phyloP scores from a whole-genome alignment of 2,797 vertebrate species.

The Alcedo quadribrachys region DNA sequence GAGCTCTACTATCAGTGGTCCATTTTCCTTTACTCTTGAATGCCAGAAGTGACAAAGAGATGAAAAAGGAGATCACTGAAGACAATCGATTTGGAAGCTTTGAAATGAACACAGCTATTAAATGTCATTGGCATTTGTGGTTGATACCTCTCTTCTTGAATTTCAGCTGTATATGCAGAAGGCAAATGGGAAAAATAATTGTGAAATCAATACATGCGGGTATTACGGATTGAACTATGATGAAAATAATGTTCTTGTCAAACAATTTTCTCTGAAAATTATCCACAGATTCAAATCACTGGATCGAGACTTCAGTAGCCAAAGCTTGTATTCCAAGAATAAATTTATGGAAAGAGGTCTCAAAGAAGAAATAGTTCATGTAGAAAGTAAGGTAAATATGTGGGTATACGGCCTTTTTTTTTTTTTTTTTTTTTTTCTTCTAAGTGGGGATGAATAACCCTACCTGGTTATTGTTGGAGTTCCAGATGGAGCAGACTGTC shows the following conservation, averaged over 20 bases:
- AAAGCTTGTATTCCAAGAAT: not conserved
- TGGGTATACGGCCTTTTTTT: not conserved
- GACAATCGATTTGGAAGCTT: slow-evolving; percentile 24
- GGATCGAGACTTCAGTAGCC: not conserved
- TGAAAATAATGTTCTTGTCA: slow-evolving; percentile 7
- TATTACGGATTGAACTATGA: slow-evolving; percentile 23
- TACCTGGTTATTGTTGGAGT: not conserved
- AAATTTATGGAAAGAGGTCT: not conserved
- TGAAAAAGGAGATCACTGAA: slow-evolving; percentile 12
- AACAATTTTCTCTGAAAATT: not conserved
- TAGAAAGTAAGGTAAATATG: not conserved
- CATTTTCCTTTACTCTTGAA: slow-evolving; percentile 4
- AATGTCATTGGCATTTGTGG: slow-evolving; percentile 34
- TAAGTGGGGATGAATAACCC: not conserved
- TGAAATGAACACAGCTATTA: slow-evolving; percentile 49
- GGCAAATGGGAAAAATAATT: slow-evolving; percentile 46
- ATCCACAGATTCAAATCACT: not conserved
- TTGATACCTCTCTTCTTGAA: not conserved
- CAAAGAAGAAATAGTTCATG: not conserved
- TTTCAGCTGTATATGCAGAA: slow-evolving; percentile 40
- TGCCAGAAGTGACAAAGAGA: slow-evolving; percentile 40
- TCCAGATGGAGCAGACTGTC: not conserved
- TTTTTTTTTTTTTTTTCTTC: not conserved
- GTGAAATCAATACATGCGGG: slow-evolving; percentile 38
- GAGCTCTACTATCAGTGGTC: not conserved